Percentiles rank a stretch among this genome's conserved stretches.
These are phyloP conservation scores for Horisme vitalbata DNA, from an alignment of 2,888 invertebrate species.

Conservation along the genomic window DNA sequence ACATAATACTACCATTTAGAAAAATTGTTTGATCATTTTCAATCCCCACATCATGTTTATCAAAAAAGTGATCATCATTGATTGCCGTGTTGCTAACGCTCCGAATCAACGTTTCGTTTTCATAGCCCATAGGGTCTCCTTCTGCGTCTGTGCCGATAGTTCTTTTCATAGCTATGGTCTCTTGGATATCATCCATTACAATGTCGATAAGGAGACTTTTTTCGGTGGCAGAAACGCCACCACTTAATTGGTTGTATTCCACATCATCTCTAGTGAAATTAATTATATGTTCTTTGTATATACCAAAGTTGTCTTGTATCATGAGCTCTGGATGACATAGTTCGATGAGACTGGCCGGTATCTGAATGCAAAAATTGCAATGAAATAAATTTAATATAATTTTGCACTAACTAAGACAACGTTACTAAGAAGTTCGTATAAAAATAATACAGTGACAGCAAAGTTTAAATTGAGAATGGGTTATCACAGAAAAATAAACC, in stretches of 20 bases:
- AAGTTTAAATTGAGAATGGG: no score
- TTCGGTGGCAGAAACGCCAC: conserved; percentile 49
- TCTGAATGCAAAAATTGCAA: no score
- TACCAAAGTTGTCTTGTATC: conserved; percentile 22
- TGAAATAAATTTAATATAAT: no score
- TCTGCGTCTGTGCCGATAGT: conserved; percentile 57
- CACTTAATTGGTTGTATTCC: conserved; percentile 16
- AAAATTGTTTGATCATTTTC: conserved; percentile 60
- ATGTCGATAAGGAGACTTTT: conserved; percentile 57
- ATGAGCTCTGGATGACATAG: conserved; percentile 49
- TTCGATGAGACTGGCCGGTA: conserved; percentile 58
- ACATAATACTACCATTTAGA: conserved; percentile 53
- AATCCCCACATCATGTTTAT: conserved; percentile 39
- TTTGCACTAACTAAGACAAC: no score
- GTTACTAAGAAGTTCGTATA: no score
- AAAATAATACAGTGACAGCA: no score
- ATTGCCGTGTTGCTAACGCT: conserved; percentile 45
- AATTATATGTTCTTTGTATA: conserved; percentile 13
- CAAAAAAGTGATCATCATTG: conserved; percentile 43
- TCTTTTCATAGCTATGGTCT: conserved; percentile 56
- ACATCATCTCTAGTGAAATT: conserved; percentile 3
- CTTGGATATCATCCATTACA: conserved; percentile 52
- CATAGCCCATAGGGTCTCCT: conserved; percentile 31
- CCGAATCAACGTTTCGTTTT: conserved; percentile 43
- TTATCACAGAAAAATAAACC: no score